These are phyloP conservation scores for Cantharis nigra DNA, from an alignment of 2,888 invertebrate genomes.

Conservation along the genomic window DNA sequence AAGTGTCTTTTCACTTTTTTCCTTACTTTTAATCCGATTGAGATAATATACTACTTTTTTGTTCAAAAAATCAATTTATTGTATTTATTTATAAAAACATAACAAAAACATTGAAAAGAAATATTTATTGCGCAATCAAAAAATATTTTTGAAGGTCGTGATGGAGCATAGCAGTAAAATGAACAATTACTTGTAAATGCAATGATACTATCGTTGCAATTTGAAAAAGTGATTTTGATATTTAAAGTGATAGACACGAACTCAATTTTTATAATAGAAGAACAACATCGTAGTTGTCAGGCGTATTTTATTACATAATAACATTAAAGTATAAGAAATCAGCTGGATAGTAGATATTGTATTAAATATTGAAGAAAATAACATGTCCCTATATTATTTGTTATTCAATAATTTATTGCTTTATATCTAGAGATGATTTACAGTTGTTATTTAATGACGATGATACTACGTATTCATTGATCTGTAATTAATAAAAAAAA, in stretches of 20 bases:
- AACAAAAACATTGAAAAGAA: not conserved
- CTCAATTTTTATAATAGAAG: not conserved
- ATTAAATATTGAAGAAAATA: not conserved
- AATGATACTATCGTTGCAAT: not conserved
- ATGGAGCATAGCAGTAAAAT: not conserved
- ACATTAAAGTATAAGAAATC: not conserved
- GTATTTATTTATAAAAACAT: not conserved
- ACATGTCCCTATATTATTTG: not conserved
- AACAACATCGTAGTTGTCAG: not conserved
- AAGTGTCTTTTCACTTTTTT: no score
- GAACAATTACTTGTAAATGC: not conserved
- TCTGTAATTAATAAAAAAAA: no score
- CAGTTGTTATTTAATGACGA: not conserved
- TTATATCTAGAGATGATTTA: not conserved
- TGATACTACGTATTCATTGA: not conserved
- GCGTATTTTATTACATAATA: not conserved
- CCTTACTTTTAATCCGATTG: no score
- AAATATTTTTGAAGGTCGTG: not conserved
- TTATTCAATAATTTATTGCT: not conserved
- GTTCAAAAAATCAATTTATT: no score
- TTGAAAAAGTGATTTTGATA: constrained; percentile 2
- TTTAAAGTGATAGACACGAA: not conserved
- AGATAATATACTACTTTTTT: no score
- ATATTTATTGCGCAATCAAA: not conserved
- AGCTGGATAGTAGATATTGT: not conserved